A percentile compares a stretch with the other conserved stretches of the same genome.
Evolutionary conservation across 2,888 invertebrate species (phyloP).

Genomic region (Rhimphoctona megacephalus): DNA sequence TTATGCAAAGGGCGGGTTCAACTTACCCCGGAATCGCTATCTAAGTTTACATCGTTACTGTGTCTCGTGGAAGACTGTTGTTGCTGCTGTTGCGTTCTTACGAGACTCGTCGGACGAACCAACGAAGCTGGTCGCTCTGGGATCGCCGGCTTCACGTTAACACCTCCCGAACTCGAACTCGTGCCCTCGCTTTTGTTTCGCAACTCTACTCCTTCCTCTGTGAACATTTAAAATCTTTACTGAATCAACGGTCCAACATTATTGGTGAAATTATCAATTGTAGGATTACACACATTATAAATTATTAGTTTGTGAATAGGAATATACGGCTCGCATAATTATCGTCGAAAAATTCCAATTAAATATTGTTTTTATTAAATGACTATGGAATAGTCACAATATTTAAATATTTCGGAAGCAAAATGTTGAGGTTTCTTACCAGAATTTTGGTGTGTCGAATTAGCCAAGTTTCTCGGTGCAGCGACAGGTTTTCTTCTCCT

Average conservation of each 20-base stretch:
- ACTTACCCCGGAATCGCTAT: conserved; percentile 83
- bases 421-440: conserved; percentile 62
- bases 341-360: too few relatives aligned
- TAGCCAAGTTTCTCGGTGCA: conserved; percentile 86
- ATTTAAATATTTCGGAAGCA: too few relatives aligned
- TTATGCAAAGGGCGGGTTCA: conserved; percentile 48
- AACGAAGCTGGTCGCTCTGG: conserved; percentile 92
- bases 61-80: conserved; percentile 76
- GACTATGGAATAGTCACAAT: not conserved
- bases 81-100: conserved; percentile 74
- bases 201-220: conserved; percentile 85
- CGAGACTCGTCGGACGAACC: conserved; percentile 86
- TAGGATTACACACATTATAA: too few relatives aligned
- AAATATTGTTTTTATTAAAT: not conserved
- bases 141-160: conserved; percentile 90
- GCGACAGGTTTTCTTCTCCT: conserved; percentile 86
- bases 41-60: conserved; percentile 80
- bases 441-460: conserved; percentile 73
- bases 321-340: too few relatives aligned
- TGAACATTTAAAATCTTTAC: not conserved
- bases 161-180: conserved; percentile 58
- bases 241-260: not conserved
- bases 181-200: conserved; percentile 84
- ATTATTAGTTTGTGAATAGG: too few relatives aligned
- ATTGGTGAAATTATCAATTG: not conserved